phyloP scores from a whole-genome alignment of 2,797 vertebrate species.

The Macrochelys suwanniensis region DNA sequence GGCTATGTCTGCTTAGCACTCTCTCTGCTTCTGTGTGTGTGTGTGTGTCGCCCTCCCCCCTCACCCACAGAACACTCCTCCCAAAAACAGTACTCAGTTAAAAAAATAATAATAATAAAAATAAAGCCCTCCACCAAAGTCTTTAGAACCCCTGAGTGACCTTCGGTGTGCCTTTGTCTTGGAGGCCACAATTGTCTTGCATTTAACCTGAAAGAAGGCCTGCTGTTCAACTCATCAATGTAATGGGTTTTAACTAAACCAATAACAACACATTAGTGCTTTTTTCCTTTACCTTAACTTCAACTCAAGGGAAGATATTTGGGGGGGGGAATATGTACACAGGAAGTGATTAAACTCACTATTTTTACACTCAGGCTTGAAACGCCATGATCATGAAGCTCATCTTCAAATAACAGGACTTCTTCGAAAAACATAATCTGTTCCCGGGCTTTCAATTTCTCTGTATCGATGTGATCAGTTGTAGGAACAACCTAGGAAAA shows the following conservation, averaged over 20 bases:
- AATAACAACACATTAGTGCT: background rate
- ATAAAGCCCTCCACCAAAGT: background rate
- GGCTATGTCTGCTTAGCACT: background rate
- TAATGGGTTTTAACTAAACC: background rate
- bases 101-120: background rate
- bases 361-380: constrained; percentile 97
- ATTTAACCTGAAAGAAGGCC: background rate
- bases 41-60: background rate
- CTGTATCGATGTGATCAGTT: constrained; percentile 92
- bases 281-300: background rate
- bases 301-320: background rate
- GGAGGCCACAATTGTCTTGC: background rate
- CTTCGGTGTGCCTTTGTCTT: background rate
- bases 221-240: background rate
- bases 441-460: constrained; percentile 94
- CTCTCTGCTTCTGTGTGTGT: background rate
- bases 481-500: constrained; percentile 87
- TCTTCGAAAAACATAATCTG: constrained; percentile 99
- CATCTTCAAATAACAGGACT: constrained; percentile 95
- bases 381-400: constrained; percentile 97
- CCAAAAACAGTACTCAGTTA: background rate
- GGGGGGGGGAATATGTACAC: background rate
- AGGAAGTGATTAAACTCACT: constrained; percentile 82
- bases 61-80: background rate
- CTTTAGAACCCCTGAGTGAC: background rate